Conservation (phyloP, 2,888 invertebrate species). For the Morpho deidamia region DNA sequence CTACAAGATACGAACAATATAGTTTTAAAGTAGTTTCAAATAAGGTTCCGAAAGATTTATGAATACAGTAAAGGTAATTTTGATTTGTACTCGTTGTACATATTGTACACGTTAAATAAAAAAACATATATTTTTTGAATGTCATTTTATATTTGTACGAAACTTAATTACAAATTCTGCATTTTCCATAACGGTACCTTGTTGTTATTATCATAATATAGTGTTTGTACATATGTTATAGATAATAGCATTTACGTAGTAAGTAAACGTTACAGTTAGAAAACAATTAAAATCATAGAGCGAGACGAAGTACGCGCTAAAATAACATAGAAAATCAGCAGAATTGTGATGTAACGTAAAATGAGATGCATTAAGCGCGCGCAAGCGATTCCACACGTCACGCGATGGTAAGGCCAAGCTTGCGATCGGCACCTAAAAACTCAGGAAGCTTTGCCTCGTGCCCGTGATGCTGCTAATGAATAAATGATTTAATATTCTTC, state of each 20-base stretch:
- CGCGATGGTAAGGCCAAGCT: conserved; percentile 35
- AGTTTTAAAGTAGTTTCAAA: no score
- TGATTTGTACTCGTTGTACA: no score
- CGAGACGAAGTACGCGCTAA: conserved; percentile 33
- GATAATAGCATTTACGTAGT: conserved; percentile 7
- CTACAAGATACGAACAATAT: no score
- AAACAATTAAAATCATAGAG: conserved; percentile 39
- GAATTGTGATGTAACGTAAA: conserved; percentile 43
- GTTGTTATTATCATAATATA: no score
- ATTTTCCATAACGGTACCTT: no score
- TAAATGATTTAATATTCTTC: conserved; percentile 57
- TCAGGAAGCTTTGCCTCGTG: conserved; percentile 47
- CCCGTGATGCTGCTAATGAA: conserved; percentile 61
- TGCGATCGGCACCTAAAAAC: conserved; percentile 52
- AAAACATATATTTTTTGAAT: no score
- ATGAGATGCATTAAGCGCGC: conserved; percentile 33
- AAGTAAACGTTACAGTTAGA: conserved; percentile 40
- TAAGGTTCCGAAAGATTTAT: no score
- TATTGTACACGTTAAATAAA: no score
- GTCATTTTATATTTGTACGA: no score
- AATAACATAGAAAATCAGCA: conserved; percentile 33
- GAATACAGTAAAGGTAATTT: no score
- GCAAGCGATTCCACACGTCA: conserved; percentile 53
- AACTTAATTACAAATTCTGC: no score
- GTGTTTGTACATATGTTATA: conserved; percentile 5